A percentile compares a stretch with the other conserved stretches of the same genome.
phyloP scores from a whole-genome alignment of 2,888 invertebrate species.

The Amphipoea lucens region DNA sequence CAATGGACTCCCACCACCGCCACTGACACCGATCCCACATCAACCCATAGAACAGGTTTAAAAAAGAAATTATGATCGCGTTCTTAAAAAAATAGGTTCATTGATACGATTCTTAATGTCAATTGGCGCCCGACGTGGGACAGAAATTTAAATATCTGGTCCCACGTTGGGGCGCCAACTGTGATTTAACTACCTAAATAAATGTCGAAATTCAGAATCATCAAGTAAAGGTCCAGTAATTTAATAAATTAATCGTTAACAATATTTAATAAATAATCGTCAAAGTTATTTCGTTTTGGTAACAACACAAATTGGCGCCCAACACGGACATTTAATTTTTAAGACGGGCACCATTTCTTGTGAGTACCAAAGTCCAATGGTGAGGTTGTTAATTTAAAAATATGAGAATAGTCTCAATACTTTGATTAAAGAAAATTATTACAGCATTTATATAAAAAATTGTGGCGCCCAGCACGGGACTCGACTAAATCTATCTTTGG shows the following conservation, averaged over 20 bases:
- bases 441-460: too few relatives aligned
- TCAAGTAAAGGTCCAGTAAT: not conserved
- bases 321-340: not conserved
- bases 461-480: slow-evolving; percentile 19
- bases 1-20: slow-evolving; percentile 78
- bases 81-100: not conserved
- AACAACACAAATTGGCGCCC: slow-evolving; percentile 8
- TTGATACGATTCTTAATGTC: not conserved
- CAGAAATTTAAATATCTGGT: not conserved
- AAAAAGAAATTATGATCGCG: not conserved
- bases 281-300: not conserved
- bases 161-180: not conserved
- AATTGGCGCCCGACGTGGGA: not conserved
- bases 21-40: slow-evolving; percentile 75
- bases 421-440: not conserved
- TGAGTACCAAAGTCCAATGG: not conserved
- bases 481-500: not conserved
- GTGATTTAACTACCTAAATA: not conserved
- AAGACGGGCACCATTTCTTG: not conserved
- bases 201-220: not conserved
- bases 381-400: not conserved
- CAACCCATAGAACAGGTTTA: slow-evolving; percentile 83
- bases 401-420: not conserved
- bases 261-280: not conserved
- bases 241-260: not conserved